These are phyloP conservation scores for Phallusia fumigata DNA, from an alignment of 23 tunicate genomes.

Conservation along the genomic window DNA sequence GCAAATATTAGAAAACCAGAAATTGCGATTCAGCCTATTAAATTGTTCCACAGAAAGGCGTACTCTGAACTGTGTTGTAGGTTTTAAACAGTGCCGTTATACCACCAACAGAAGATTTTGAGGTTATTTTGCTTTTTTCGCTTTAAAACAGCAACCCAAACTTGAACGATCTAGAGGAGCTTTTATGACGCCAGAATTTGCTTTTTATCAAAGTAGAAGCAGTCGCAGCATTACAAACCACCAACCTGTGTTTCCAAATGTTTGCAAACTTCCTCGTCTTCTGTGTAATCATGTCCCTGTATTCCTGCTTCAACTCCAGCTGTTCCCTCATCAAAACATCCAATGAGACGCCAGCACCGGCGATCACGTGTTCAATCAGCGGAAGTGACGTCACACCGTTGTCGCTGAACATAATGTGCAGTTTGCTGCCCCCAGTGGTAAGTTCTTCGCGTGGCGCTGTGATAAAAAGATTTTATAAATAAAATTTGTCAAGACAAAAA, in stretches of 20 bases:
- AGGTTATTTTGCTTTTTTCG: too few relatives aligned
- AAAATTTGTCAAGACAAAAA: too few relatives aligned
- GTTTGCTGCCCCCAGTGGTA: conserved; percentile 21
- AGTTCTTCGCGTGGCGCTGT: neutral
- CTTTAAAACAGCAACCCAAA: too few relatives aligned
- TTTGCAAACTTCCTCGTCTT: conserved; percentile 77
- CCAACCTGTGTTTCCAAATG: conserved; percentile 74
- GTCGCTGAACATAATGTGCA: conserved; percentile 29
- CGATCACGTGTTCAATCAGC: conserved; percentile 59
- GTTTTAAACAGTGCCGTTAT: neutral
- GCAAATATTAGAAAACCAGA: too few relatives aligned
- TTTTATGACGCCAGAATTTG: too few relatives aligned
- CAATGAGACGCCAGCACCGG: conserved; percentile 62
- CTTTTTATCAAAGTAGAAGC: neutral
- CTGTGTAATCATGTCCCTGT: conserved; percentile 55
- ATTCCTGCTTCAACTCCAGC: conserved; percentile 73
- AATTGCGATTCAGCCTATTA: too few relatives aligned
- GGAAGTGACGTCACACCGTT: conserved; percentile 47
- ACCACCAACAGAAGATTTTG: neutral
- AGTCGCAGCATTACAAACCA: too few relatives aligned
- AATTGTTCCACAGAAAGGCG: too few relatives aligned
- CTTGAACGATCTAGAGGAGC: too few relatives aligned
- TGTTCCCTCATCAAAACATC: conserved; percentile 76
- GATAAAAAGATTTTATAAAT: neutral
- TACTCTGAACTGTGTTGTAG: too few relatives aligned